Conservation (phyloP, 2,113 vertebrate genomes). For the Nibea albiflora region DNA sequence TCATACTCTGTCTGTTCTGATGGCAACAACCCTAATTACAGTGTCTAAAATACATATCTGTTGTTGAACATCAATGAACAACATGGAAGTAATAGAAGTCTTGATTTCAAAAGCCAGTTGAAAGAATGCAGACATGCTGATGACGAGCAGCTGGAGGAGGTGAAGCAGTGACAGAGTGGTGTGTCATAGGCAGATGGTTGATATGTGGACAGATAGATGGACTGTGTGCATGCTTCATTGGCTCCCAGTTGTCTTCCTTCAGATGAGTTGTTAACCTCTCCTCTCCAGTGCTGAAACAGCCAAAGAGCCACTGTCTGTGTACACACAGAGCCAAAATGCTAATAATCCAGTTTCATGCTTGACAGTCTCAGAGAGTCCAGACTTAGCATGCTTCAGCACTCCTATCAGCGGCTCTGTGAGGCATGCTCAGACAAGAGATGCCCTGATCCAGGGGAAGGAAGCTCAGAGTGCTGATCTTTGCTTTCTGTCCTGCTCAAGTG, state of each 20-base stretch:
- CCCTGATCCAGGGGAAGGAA: slow-evolving; percentile 2
- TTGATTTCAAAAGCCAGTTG: not conserved
- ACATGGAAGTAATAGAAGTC: not conserved
- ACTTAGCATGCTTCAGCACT: slow-evolving; percentile 30
- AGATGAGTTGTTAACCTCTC: slow-evolving; percentile 50
- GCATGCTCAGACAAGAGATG: not conserved
- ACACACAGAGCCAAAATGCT: slow-evolving; percentile 44
- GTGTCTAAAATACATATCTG: not conserved
- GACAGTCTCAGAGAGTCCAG: slow-evolving; percentile 41
- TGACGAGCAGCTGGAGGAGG: slow-evolving; percentile 48
- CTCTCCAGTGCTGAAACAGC: slow-evolving; percentile 45
- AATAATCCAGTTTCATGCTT: slow-evolving; percentile 55
- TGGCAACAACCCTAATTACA: too few relatives aligned
- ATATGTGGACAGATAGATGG: slow-evolving; percentile 29
- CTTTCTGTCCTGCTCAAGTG: slow-evolving; percentile 14
- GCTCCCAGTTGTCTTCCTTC: slow-evolving; percentile 26
- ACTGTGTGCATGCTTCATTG: slow-evolving; percentile 28
- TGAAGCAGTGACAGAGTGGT: slow-evolving; percentile 4
- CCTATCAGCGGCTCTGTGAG: slow-evolving; percentile 22
- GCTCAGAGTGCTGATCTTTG: slow-evolving; percentile 12
- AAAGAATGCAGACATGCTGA: slow-evolving; percentile 15
- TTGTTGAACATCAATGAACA: not conserved
- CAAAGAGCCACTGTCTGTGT: slow-evolving; percentile 40
- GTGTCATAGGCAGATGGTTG: slow-evolving; percentile 33
- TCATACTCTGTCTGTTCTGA: too few relatives aligned